Base-by-base conservation (phyloP, 23 tunicate species). In the Halocynthia roretzi region DNA sequence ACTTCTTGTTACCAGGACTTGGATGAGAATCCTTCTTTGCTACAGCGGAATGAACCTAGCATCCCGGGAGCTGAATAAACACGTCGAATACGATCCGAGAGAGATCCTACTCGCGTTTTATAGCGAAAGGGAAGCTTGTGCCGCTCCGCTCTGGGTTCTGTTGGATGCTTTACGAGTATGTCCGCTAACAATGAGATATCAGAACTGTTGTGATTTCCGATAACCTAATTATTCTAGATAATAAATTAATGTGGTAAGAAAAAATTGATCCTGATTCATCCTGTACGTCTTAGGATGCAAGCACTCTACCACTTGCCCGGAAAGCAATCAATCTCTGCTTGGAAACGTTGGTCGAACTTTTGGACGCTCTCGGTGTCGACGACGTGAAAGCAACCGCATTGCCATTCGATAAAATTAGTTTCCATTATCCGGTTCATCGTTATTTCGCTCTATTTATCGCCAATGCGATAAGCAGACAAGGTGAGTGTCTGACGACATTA, bases 351-450 rank as follows among this genome's bases (percentile, higher is more conserved):
- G 56, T 52, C 10, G 78, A 74, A 56, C 78, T 74, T 8, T 53
- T 74, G 65, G 78, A 74, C 21, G 78, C 62, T 8, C 62, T 74
- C 9, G 78, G 78, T 20, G 78, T 53, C 17, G 78, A 54, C 31
- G 78, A 74, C 31, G 31, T 22, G 19, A 53, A 53, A 10, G 78
- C 31, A 8, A 21, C 50, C 14, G 78, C 31, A 5, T 15, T 74
- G 19, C 87, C 85, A 14, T 75, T 53, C 62, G 72, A 92, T 56
- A 83, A 82, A 76, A 31, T 81, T 51, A 92, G 98, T 65, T 92
- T 92, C 68, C 98, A 92, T 68, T 82, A 83, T 77, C 98, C 98
- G 7, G 76, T 92, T 8, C 98, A 92, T 53, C 69, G 98, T 40
- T 92, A 92, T 53, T 53, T 92, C 62, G 83, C 98, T 7, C 87